These are phyloP conservation scores for Proisotoma minuta DNA, from an alignment of 2,888 invertebrate species.

Conservation along the genomic window DNA sequence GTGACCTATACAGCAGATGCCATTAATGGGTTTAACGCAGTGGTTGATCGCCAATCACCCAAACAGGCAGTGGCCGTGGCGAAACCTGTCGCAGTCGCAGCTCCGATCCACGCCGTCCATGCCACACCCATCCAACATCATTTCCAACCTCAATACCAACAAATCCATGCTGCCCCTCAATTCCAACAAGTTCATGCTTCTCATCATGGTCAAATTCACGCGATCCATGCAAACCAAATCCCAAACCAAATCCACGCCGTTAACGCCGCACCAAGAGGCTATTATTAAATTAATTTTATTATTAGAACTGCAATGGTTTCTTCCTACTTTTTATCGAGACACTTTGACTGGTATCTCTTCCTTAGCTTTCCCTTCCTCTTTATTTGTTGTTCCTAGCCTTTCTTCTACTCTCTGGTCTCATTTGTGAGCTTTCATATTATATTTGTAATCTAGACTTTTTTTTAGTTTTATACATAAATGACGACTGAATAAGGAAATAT, in stretches of 20 bases:
- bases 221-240: background rate
- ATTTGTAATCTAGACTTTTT: too few relatives aligned
- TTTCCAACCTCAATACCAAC: background rate
- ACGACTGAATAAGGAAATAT: too few relatives aligned
- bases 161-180: background rate
- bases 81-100: constrained; percentile 1
- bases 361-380: too few relatives aligned
- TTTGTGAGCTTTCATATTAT: too few relatives aligned
- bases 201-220: background rate
- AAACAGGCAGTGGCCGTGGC: constrained; percentile 23
- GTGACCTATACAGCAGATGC: constrained; percentile 35
- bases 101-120: constrained; percentile 1
- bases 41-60: constrained; percentile 25
- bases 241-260: background rate
- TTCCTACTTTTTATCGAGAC: too few relatives aligned
- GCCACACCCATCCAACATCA: background rate
- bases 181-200: background rate
- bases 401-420: too few relatives aligned
- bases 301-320: too few relatives aligned
- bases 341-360: too few relatives aligned
- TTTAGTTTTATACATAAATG: too few relatives aligned
- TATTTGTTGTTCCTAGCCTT: too few relatives aligned
- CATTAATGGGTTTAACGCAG: constrained; percentile 37
- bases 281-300: too few relatives aligned
- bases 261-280: background rate